Conservation (phyloP, 2,113 vertebrate species). For the Hipposideros armiger region DNA sequence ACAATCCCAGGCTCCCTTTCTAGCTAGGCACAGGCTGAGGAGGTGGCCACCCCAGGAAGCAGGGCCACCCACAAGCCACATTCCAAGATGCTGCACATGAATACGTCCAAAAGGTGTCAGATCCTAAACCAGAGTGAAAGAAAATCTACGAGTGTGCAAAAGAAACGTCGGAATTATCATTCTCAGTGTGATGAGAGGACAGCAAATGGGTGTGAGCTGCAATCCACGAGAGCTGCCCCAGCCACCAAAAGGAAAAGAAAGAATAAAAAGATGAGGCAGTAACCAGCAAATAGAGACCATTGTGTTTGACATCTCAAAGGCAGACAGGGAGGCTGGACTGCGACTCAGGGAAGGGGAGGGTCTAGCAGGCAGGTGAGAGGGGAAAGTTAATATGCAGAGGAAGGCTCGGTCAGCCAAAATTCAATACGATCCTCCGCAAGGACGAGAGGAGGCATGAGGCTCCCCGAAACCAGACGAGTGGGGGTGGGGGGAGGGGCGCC, state of each 20-base stretch:
- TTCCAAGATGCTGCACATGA: not conserved
- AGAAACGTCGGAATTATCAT: not conserved
- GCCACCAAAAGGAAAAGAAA: not conserved
- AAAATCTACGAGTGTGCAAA: not conserved
- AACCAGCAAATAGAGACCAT: not conserved
- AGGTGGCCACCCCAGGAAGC: not conserved
- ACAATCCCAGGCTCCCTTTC: not conserved
- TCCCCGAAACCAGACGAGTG: not conserved
- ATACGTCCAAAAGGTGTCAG: constrained; percentile 15
- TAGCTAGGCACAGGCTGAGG: not conserved
- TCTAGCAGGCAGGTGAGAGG: constrained; percentile 21
- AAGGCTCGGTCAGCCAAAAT: constrained; percentile 53
- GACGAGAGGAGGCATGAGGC: constrained; percentile 9
- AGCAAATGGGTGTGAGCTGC: not conserved
- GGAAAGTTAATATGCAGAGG: constrained; percentile 47
- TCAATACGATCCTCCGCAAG: constrained; percentile 65
- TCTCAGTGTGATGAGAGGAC: not conserved
- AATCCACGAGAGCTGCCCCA: not conserved
- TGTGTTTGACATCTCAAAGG: not conserved
- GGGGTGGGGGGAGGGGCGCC: not conserved
- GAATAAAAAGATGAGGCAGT: not conserved
- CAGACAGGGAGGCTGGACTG: not conserved
- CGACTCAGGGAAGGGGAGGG: not conserved
- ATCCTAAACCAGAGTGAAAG: not conserved
- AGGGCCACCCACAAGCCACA: not conserved